Percentiles rank a stretch among this genome's conserved stretches.
Conservation (phyloP, 1,140 invertebrate species). For the Temnothorax curvispinosus region DNA sequence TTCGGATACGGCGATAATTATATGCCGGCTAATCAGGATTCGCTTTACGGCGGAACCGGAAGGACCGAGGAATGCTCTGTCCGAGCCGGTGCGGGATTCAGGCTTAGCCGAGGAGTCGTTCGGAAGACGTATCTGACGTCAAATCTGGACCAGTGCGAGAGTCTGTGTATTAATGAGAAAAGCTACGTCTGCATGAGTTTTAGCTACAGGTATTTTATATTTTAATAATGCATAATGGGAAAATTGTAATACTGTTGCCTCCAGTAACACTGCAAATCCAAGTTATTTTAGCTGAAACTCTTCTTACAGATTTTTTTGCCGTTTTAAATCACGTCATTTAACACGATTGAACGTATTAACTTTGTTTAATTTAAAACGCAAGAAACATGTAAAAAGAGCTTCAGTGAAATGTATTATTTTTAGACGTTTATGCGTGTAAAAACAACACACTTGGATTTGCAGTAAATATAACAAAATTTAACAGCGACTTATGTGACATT, state of each 20-base stretch:
- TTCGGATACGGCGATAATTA: slow-evolving; percentile 80
- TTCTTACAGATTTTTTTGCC: too few species aligned
- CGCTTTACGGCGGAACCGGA: slow-evolving; percentile 53
- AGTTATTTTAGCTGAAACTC: too few species aligned
- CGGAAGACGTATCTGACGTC: slow-evolving; percentile 88
- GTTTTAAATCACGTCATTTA: too few species aligned
- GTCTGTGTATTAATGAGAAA: slow-evolving; percentile 89
- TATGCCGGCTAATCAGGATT: slow-evolving; percentile 69
- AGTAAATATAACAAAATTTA: slow-evolving; percentile 4
- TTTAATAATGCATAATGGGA: neutral
- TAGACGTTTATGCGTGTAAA: too few species aligned
- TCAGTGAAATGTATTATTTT: too few species aligned
- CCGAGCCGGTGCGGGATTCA: slow-evolving; percentile 90
- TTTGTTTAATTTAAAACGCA: too few species aligned
- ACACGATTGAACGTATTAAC: too few species aligned
- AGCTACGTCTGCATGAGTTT: slow-evolving; percentile 91
- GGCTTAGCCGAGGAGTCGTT: slow-evolving; percentile 88
- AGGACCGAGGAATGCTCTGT: slow-evolving; percentile 87
- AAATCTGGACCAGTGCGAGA: slow-evolving; percentile 91
- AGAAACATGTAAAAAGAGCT: too few species aligned
- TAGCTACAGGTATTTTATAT: slow-evolving; percentile 88
- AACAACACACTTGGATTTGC: too few species aligned
- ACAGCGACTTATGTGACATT: neutral
- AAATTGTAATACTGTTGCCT: neutral
- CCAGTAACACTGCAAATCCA: too few species aligned